Percentiles rank a stretch among this genome's conserved stretches.
phyloP scores from a whole-genome alignment of 1,140 invertebrate species.

The Camponotus pennsylvanicus region DNA sequence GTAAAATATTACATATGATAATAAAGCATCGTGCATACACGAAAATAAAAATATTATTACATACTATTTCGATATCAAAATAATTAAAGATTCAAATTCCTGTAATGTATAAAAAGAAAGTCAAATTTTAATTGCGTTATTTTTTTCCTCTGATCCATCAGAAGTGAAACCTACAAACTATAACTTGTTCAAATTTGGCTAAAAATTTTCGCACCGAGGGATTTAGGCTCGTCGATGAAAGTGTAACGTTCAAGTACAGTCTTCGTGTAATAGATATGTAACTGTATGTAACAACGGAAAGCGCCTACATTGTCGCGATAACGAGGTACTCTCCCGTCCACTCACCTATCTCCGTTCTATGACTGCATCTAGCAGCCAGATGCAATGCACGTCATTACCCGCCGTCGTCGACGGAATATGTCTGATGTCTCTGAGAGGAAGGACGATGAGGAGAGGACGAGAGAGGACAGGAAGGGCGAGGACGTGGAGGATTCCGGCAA shows the following conservation, averaged over 20 bases:
- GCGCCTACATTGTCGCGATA: conserved; percentile 53
- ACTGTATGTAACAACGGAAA: conserved; percentile 47
- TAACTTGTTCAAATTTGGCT: neutral
- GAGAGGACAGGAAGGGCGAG: conserved; percentile 24
- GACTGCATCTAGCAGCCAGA: conserved; percentile 33
- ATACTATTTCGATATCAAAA: neutral
- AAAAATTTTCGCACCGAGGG: neutral
- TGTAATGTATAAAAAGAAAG: neutral
- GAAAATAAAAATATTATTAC: too few species aligned
- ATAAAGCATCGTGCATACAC: too few species aligned
- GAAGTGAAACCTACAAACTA: too few species aligned
- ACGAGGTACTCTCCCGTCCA: conserved; percentile 39
- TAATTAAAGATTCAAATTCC: neutral
- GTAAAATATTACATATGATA: too few species aligned
- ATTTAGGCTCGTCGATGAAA: neutral
- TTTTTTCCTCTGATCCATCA: too few species aligned
- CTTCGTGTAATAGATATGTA: conserved; percentile 23
- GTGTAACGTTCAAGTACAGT: conserved; percentile 11
- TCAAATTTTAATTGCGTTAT: neutral
- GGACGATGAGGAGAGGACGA: conserved; percentile 31
- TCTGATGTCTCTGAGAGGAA: conserved; percentile 64
- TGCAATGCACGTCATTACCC: conserved; percentile 67
- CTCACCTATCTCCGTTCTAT: conserved; percentile 56
- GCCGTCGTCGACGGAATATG: conserved; percentile 60
- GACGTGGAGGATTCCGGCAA: conserved; percentile 38